These are phyloP conservation scores for Iguana delicatissima DNA, from an alignment of 2,797 vertebrate genomes.

Conservation along the genomic window DNA sequence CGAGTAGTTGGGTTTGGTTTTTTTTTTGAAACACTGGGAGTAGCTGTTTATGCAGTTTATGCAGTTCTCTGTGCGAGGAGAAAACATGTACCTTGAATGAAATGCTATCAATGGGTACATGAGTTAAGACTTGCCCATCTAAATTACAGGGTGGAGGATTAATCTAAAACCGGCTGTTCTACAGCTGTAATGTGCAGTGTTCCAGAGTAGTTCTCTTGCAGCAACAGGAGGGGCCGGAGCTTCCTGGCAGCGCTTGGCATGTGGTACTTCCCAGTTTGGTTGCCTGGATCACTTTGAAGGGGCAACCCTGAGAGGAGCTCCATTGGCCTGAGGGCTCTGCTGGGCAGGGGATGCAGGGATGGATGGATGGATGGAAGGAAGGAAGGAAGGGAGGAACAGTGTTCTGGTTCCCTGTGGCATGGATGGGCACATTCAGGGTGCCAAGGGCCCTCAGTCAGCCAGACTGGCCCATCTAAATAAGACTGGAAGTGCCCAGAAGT, in stretches of 20 bases:
- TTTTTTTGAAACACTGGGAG: not conserved
- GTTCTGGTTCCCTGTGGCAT: too few species aligned
- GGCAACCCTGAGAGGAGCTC: not conserved
- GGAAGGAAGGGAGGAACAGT: too few species aligned
- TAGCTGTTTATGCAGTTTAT: not conserved
- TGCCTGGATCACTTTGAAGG: not conserved
- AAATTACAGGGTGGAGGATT: slow-evolving; percentile 13
- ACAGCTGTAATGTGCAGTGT: not conserved
- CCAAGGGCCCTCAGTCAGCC: too few species aligned
- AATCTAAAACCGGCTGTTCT: not conserved
- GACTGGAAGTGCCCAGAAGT: too few species aligned
- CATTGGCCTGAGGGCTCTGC: not conserved
- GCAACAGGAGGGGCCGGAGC: not conserved
- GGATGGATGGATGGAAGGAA: not conserved
- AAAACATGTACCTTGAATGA: not conserved
- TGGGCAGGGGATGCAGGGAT: not conserved
- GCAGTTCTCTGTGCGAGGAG: not conserved
- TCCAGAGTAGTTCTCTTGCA: not conserved
- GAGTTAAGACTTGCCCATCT: not conserved
- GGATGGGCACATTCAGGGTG: too few species aligned
- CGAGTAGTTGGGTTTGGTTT: not conserved
- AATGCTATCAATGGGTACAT: slow-evolving; percentile 13
- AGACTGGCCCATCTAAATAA: too few species aligned
- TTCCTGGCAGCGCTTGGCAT: not conserved
- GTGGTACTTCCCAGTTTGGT: not conserved